These are phyloP conservation scores for Sorex maritimensis DNA, from an alignment of 2,797 vertebrate species.

Conservation along the genomic window DNA sequence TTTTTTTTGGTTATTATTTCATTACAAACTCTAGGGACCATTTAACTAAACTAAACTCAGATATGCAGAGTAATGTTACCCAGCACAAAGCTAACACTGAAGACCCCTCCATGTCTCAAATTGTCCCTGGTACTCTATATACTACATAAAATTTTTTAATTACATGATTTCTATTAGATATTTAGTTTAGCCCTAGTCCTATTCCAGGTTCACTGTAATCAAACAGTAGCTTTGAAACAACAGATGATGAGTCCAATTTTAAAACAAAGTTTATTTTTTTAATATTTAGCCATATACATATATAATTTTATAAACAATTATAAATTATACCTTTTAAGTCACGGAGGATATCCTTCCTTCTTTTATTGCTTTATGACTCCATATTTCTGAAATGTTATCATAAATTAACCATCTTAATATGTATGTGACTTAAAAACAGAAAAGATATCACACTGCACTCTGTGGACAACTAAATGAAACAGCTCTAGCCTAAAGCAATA, in stretches of 20 bases:
- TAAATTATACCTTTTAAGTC: constrained; percentile 95
- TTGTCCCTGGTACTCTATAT: not conserved
- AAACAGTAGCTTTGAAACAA: not conserved
- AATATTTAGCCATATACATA: not conserved
- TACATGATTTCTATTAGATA: not conserved
- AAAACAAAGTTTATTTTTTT: constrained; percentile 31
- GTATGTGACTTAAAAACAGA: not conserved
- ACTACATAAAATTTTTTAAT: not conserved
- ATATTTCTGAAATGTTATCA: not conserved
- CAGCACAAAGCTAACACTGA: not conserved
- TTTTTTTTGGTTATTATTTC: constrained; percentile 31
- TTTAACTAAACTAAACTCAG: constrained; percentile 1
- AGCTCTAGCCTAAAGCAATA: constrained; percentile 39
- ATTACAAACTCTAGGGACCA: not conserved
- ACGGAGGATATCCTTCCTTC: too few species aligned
- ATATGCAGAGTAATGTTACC: not conserved
- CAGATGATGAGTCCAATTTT: constrained; percentile 9
- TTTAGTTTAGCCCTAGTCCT: not conserved
- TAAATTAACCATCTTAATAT: not conserved
- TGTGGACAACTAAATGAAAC: not conserved
- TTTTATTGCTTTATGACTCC: too few species aligned
- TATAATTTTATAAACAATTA: constrained; percentile 86
- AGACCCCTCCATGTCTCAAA: not conserved
- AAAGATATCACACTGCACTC: not conserved
- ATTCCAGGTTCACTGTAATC: not conserved